Percentiles rank a stretch among this genome's conserved stretches.
These are phyloP conservation scores for Mactra quadrangularis DNA, from an alignment of 1,140 invertebrate genomes.

Conservation along the genomic window DNA sequence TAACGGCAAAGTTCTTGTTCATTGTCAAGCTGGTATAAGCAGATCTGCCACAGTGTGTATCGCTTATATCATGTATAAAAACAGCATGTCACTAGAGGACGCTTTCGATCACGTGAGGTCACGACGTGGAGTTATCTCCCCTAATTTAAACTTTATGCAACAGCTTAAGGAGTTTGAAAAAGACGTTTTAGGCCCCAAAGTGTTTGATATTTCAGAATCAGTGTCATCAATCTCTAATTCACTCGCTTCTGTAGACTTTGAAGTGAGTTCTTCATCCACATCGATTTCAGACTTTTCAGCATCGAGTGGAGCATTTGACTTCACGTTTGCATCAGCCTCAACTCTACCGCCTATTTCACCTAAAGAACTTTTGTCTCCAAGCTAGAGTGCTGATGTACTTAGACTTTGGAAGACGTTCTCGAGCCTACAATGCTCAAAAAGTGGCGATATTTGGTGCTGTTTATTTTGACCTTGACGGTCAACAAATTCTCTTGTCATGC, in stretches of 20 bases:
- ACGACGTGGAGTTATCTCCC: constrained; percentile 94
- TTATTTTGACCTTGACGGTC: too few species aligned
- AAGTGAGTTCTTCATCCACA: constrained; percentile 51
- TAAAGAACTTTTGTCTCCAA: constrained; percentile 53
- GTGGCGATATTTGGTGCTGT: too few species aligned
- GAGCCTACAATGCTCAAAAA: too few species aligned
- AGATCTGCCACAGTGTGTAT: constrained; percentile 97
- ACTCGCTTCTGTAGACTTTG: constrained; percentile 60
- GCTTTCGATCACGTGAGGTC: constrained; percentile 95
- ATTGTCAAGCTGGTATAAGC: constrained; percentile 98
- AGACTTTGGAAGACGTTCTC: neutral
- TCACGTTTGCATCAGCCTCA: constrained; percentile 59
- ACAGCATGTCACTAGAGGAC: constrained; percentile 91
- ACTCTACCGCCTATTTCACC: constrained; percentile 63
- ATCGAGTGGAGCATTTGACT: constrained; percentile 62
- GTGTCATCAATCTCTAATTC: constrained; percentile 63
- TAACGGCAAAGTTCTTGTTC: constrained; percentile 92
- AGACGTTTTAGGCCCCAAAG: constrained; percentile 52
- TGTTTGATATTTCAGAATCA: constrained; percentile 52
- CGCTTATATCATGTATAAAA: constrained; percentile 96
- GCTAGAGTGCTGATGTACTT: neutral
- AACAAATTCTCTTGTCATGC: too few species aligned
- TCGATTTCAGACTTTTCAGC: constrained; percentile 45
- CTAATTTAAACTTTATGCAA: constrained; percentile 89
- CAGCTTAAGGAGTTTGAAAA: constrained; percentile 86